Evolutionary conservation across 2,113 vertebrate genomes (phyloP), one percentile per base, ranked within the genome.

Genomic region (Leucosticte australis): DNA sequence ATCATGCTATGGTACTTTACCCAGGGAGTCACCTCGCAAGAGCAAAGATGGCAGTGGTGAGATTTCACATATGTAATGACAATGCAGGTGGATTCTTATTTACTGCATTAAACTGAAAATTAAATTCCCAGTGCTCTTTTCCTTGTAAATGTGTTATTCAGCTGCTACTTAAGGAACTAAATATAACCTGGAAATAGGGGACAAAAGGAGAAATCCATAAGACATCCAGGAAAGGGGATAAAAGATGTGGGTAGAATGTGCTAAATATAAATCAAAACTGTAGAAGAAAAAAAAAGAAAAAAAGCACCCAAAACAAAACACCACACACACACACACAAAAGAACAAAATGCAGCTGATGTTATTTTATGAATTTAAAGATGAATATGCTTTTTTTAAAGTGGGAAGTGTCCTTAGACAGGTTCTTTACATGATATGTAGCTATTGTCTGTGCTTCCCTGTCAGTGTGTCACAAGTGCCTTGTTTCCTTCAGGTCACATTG

Each of bases 1-100:
- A 16, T 98, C 98, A 6, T 98, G 98, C 89, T 99, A 98, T 65
- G 97, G 97, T 88, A 98, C 98, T 84, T 97, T 98, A 76, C 96
- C 97, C 59, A 98, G 98, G 83, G 98, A 98, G 84, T 99, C 98
- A 11, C 98, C 99, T 68, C 96, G 98, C 87, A 99, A 98, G 96
- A 98, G 77, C 97, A 99, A 98, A 95, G 99, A 99, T 81, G 94
- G 97, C 92, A 98, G 97, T 75, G 94, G 94, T 97, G 63, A 97
- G 94, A 68, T 68, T 82, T 74, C 74, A 23, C 55, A 41, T 31
- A 10, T 0, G 0, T 55, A 49, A 53, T 33, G 50, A 35, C 56
- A 64, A 23, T 35, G 26, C 78, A 47, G 57, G 39, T 67, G 35
- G 3, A 7, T n/a, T 87, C 73, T 69, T 55, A 39, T 37, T 83